Percentiles rank a stretch among this genome's conserved stretches.
phyloP scores from a whole-genome alignment of 2,113 vertebrate species.

The Hassar affinis region DNA sequence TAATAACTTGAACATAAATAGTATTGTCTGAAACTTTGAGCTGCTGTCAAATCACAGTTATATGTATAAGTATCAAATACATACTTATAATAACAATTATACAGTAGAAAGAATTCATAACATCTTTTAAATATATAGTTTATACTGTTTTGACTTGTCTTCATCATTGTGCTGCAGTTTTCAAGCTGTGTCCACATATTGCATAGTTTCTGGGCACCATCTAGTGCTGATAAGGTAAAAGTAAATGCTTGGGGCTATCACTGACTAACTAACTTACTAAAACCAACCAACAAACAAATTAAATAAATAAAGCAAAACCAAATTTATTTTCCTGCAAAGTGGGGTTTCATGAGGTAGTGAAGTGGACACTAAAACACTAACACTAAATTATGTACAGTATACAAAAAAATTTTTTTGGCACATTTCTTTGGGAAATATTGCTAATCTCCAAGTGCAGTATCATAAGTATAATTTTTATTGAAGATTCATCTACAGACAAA shows the following conservation, averaged over 20 bases:
- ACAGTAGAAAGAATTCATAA: background rate
- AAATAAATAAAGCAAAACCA: background rate
- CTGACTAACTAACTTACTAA: too few relatives aligned
- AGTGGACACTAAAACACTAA: background rate
- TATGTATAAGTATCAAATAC: background rate
- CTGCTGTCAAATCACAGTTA: background rate
- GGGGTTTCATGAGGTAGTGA: background rate
- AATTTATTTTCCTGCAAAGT: background rate
- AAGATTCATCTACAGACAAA: background rate
- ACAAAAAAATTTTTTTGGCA: too few relatives aligned
- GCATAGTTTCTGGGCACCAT: conserved; percentile 10
- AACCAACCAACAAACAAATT: background rate
- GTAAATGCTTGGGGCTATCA: background rate
- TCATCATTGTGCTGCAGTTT: background rate
- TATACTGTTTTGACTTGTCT: background rate
- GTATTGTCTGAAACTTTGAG: background rate
- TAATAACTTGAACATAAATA: background rate
- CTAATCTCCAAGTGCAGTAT: background rate
- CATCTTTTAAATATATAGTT: background rate
- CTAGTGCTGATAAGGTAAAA: conserved; percentile 9
- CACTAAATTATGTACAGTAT: background rate
- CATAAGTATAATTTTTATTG: background rate
- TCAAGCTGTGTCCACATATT: background rate
- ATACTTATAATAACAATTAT: background rate
- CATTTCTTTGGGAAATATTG: too few relatives aligned